These are phyloP conservation scores for Crenichthys baileyi DNA, from an alignment of 2,797 vertebrate genomes.

Conservation along the genomic window DNA sequence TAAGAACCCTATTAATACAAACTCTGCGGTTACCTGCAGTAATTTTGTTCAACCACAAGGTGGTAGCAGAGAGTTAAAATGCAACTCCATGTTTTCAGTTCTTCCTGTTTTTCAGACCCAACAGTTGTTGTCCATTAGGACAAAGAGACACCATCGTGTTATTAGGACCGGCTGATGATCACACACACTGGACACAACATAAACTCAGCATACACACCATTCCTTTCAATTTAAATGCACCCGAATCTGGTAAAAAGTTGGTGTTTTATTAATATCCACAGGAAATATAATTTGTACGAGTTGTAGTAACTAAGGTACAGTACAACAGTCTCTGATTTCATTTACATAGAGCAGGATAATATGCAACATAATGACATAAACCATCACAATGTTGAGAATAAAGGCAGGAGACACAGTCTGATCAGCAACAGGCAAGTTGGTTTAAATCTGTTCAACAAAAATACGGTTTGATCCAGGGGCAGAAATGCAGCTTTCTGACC, in stretches of 20 bases:
- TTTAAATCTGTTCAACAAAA: conserved; percentile 54
- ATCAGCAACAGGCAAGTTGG: conserved; percentile 64
- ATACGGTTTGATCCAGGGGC: conserved; percentile 28
- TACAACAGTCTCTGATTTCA: conserved; percentile 69
- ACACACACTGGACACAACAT: conserved; percentile 29
- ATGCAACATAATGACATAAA: conserved; percentile 75
- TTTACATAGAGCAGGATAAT: conserved; percentile 73
- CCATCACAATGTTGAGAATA: conserved; percentile 70
- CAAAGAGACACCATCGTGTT: neutral
- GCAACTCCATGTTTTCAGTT: neutral
- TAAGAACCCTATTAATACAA: neutral
- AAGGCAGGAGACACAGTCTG: conserved; percentile 60
- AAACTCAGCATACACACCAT: conserved; percentile 22
- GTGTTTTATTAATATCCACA: conserved; percentile 84
- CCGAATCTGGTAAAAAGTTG: conserved; percentile 71
- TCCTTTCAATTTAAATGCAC: conserved; percentile 19
- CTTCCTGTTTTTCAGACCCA: neutral
- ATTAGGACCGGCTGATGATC: neutral
- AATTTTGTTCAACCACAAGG: conserved; percentile 47
- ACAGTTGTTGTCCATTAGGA: neutral
- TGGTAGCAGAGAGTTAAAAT: conserved; percentile 34
- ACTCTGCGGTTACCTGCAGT: conserved; percentile 19
- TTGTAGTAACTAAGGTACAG: conserved; percentile 72
- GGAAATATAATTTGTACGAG: conserved; percentile 77
- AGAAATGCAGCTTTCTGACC: conserved; percentile 42